These are phyloP conservation scores for Eira barbara DNA, from an alignment of 2,113 vertebrate genomes.

Conservation along the genomic window DNA sequence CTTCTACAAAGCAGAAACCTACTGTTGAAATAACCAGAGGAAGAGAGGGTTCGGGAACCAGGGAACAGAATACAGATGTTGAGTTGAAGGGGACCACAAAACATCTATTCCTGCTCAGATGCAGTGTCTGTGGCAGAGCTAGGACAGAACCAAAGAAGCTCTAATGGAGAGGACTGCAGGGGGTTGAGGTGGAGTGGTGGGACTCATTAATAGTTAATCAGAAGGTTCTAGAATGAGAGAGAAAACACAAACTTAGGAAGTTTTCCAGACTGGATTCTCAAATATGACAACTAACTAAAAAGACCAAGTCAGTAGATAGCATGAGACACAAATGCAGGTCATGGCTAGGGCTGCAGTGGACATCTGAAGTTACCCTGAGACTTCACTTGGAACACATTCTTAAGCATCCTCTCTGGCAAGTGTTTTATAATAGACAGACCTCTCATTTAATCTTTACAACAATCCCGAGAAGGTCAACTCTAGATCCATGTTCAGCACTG, in stretches of 20 bases:
- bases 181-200: background rate
- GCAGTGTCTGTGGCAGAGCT: background rate
- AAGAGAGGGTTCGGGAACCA: background rate
- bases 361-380: background rate
- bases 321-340: background rate
- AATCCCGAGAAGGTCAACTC: background rate
- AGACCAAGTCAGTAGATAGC: background rate
- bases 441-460: background rate
- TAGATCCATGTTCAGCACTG: background rate
- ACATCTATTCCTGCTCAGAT: background rate
- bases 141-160: background rate
- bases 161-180: background rate
- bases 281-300: background rate
- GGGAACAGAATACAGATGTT: background rate
- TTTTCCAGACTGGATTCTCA: background rate
- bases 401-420: background rate
- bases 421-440: background rate
- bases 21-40: background rate
- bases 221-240: background rate
- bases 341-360: rapidly evolving
- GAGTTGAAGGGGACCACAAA: background rate
- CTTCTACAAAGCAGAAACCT: background rate
- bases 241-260: background rate
- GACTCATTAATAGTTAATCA: background rate
- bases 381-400: background rate